Evolutionary conservation across 1,140 invertebrate genomes (phyloP).

Genomic region (Rhopalosiphum maidis): DNA sequence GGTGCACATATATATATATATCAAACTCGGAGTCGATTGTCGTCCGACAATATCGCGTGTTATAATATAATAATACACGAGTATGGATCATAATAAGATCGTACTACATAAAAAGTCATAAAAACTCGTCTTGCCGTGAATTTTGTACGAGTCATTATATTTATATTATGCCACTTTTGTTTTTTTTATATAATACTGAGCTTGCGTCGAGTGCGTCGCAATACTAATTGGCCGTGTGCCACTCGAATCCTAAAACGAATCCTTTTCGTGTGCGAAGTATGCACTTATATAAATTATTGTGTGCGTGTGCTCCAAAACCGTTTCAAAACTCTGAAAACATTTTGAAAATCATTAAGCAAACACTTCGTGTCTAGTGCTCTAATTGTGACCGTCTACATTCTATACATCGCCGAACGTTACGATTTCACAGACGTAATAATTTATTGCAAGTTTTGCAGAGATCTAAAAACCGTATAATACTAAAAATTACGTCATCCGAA

Average conservation of each 20-base stretch:
- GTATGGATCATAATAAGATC: background rate
- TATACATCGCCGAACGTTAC: background rate
- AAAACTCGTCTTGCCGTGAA: background rate
- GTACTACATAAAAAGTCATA: background rate
- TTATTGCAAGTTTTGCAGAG: background rate
- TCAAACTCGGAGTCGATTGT: too few species aligned
- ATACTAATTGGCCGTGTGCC: constrained; percentile 7
- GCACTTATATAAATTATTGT: background rate
- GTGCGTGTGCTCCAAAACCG: background rate
- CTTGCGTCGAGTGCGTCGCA: background rate
- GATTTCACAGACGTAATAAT: background rate
- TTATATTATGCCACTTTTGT: background rate
- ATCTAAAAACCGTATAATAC: background rate
- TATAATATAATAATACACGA: background rate
- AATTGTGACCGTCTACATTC: background rate
- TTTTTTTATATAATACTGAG: background rate
- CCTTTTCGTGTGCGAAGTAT: background rate
- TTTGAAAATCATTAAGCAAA: background rate
- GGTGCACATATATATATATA: background rate
- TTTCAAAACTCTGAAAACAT: background rate
- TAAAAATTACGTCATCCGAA: background rate
- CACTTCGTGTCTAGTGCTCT: background rate
- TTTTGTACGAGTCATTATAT: background rate
- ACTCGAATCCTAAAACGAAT: background rate
- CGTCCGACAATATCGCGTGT: too few species aligned